These are phyloP conservation scores for Bambusicola thoracicus DNA, from an alignment of 2,113 vertebrate species.

Conservation along the genomic window DNA sequence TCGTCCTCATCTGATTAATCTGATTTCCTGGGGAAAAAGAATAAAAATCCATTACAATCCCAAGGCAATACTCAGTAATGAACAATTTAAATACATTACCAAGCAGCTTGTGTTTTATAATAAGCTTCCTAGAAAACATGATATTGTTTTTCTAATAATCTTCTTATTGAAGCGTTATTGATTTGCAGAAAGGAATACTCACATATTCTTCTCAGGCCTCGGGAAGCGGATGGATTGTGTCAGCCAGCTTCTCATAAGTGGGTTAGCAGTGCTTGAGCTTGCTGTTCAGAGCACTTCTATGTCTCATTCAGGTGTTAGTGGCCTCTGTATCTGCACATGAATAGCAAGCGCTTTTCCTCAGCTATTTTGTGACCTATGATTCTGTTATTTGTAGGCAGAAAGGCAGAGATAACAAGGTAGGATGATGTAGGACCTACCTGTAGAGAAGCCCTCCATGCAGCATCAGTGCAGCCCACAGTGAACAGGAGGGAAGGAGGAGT, in stretches of 20 bases:
- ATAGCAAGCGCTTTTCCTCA: neutral
- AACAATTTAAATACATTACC: constrained; percentile 31
- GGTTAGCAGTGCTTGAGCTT: neutral
- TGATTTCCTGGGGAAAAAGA: neutral
- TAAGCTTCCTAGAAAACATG: constrained; percentile 16
- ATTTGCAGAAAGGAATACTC: constrained; percentile 23
- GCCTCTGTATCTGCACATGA: neutral
- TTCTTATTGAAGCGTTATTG: constrained; percentile 36
- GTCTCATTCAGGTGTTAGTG: neutral
- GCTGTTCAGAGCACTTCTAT: neutral
- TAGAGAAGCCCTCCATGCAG: neutral
- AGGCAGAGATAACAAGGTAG: neutral
- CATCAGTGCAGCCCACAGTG: too few relatives aligned
- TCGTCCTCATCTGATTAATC: neutral
- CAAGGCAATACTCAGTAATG: constrained; percentile 11
- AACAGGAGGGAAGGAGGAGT: too few relatives aligned
- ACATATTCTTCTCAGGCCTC: neutral
- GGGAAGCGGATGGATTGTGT: neutral
- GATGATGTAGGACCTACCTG: neutral
- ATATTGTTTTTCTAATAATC: constrained; percentile 35
- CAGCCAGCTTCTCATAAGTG: neutral
- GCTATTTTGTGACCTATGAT: neutral
- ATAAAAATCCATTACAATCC: constrained; percentile 28
- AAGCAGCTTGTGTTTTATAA: constrained; percentile 44
- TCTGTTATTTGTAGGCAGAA: neutral